These are phyloP conservation scores for Dastarcus helophoroides DNA, from an alignment of 2,888 invertebrate species.

Conservation along the genomic window DNA sequence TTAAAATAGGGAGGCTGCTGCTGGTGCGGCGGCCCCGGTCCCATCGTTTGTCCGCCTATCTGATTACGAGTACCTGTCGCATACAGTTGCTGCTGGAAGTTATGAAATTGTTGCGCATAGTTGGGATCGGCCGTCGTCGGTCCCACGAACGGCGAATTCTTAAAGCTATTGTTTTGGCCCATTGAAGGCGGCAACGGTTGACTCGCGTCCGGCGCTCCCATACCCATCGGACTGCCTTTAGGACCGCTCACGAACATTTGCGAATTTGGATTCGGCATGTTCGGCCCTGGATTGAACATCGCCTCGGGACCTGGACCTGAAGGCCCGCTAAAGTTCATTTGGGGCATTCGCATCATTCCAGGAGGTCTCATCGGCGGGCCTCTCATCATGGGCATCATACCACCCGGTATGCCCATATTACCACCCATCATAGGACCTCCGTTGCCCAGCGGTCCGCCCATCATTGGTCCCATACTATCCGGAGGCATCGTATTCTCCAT, in stretches of 20 bases:
- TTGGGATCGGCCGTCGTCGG: slow-evolving; percentile 81
- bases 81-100: slow-evolving; percentile 90
- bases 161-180: slow-evolving; percentile 48
- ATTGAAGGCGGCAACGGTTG: slow-evolving; percentile 70
- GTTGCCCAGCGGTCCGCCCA: slow-evolving; percentile 40
- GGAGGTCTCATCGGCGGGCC: slow-evolving; percentile 37
- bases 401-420: slow-evolving; percentile 35
- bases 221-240: slow-evolving; percentile 46
- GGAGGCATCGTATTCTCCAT: slow-evolving; percentile 34
- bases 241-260: slow-evolving; percentile 48
- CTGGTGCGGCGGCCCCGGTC: slow-evolving; percentile 38
- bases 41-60: slow-evolving; percentile 37
- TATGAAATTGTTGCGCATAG: slow-evolving; percentile 91
- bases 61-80: slow-evolving; percentile 70
- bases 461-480: slow-evolving; percentile 35
- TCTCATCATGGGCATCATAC: slow-evolving; percentile 37
- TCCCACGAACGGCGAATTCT: slow-evolving; percentile 66
- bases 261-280: slow-evolving; percentile 38
- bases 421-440: slow-evolving; percentile 36
- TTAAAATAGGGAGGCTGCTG: slow-evolving; percentile 39
- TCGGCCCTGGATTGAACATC: slow-evolving; percentile 25
- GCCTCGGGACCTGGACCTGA: slow-evolving; percentile 30
- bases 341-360: slow-evolving; percentile 35
- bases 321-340: slow-evolving; percentile 35
- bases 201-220: slow-evolving; percentile 48